These are phyloP conservation scores for Heliconius charithonia DNA, from an alignment of 2,888 invertebrate species.

Conservation along the genomic window DNA sequence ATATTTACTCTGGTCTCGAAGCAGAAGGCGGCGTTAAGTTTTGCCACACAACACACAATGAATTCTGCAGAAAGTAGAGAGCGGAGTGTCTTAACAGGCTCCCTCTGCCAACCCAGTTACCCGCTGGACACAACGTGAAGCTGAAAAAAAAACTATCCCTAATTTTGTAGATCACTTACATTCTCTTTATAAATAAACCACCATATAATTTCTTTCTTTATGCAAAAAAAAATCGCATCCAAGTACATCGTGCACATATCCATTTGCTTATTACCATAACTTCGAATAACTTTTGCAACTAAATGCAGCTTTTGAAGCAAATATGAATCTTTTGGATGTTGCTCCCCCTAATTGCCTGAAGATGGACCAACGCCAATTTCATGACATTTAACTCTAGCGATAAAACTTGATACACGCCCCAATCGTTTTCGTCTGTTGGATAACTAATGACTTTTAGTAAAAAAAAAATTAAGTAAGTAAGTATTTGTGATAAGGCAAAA, in stretches of 20 bases:
- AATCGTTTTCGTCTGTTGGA: slow-evolving; percentile 48
- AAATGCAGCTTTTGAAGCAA: slow-evolving; percentile 56
- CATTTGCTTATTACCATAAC: slow-evolving; percentile 4
- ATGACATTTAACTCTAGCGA: slow-evolving; percentile 68
- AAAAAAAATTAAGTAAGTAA: background rate
- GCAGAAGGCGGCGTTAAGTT: too few species aligned
- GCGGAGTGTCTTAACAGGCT: too few species aligned
- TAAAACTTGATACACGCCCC: slow-evolving; percentile 68
- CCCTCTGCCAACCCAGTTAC: too few species aligned
- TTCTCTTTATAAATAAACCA: too few species aligned
- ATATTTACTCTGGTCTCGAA: too few species aligned
- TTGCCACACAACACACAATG: too few species aligned
- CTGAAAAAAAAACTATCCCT: too few species aligned
- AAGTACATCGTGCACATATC: background rate
- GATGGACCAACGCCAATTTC: slow-evolving; percentile 80
- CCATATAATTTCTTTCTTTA: background rate
- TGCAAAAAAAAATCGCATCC: background rate
- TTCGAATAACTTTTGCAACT: slow-evolving; percentile 5
- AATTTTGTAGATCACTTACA: too few species aligned
- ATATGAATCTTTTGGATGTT: slow-evolving; percentile 79
- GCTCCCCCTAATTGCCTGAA: slow-evolving; percentile 78
- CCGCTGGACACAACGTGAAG: too few species aligned
- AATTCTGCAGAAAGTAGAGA: too few species aligned
- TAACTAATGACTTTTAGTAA: slow-evolving; percentile 58
- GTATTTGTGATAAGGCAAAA: background rate